Evolutionary conservation across 2,797 vertebrate genomes (phyloP), one percentile per base, ranked within the genome.

Genomic region (Austrolebias charrua): DNA sequence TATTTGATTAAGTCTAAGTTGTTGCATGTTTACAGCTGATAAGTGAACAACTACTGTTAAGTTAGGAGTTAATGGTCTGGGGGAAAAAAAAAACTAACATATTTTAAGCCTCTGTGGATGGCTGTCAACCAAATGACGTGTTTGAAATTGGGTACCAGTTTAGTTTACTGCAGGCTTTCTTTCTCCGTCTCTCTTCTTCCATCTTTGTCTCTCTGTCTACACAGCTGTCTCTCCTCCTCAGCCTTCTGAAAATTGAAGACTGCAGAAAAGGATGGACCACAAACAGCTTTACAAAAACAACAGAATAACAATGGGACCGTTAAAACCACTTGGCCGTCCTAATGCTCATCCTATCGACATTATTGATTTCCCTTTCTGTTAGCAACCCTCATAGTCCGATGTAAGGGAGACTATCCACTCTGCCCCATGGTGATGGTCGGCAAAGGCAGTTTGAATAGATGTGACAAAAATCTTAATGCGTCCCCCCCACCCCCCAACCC

Each of bases 331-430:
- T 86, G 86, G 82, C 85, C 76, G 69, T 83, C 76, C 78, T 88
- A 87, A 92, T 89, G 85, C 63, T 74, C 65, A 74, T 79, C 80
- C 61, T 79, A 92, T 92, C 47, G 86, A 89, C 70, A 24, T 76
- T 89, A 93, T 92, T 91, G 92, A 92, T 93, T 91, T 88, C 76
- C 82, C 80, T 88, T 90, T 89, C 82, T 69, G 78, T 64, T 16
- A 60, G 81, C 75, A 78, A 74, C 70, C 78, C 74, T 74, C 58
- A 33, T 24, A 69, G 74, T 69, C 60, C 52, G 38, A 62, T 45
- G 73, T 77, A 79, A 71, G 71, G 67, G 82, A 64, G 47, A 72
- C 48, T 60, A 70, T 61, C 62, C 1, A 38, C 66, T 54, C 49
- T 16, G 38, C 46, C 52, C 49, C 66, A 55, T 18, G 19, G 63